Conservation (phyloP, 2,113 vertebrate species). For the Myotis brandtii region DNA sequence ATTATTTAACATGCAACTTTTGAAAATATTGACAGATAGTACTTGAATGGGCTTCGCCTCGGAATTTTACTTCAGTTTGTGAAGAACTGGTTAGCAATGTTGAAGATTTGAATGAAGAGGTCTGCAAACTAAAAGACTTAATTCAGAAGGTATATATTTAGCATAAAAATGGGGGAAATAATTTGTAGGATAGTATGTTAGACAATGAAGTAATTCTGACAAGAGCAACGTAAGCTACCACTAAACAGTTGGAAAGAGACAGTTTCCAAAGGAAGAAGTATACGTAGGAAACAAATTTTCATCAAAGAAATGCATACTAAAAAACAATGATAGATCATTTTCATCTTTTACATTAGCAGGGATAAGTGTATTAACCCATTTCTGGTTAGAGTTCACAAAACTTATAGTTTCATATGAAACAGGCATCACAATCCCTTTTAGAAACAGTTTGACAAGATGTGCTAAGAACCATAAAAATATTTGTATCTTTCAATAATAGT, state of each 20-base stretch:
- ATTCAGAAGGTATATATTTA: conserved; percentile 89
- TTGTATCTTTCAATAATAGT: neutral
- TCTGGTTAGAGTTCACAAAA: conserved; percentile 21
- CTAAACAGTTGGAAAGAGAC: neutral
- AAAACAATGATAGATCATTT: neutral
- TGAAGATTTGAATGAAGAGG: conserved; percentile 90
- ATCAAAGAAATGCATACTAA: conserved; percentile 1
- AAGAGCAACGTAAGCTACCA: neutral
- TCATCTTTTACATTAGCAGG: conserved; percentile 12
- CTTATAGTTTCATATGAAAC: neutral
- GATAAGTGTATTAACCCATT: neutral
- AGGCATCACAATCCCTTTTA: neutral
- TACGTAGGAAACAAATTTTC: neutral
- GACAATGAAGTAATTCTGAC: neutral
- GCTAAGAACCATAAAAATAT: conserved; percentile 10
- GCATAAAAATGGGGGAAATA: neutral
- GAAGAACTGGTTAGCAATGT: conserved; percentile 87
- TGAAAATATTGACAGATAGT: conserved; percentile 89
- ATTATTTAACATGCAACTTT: conserved; percentile 72
- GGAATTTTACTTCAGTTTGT: conserved; percentile 87
- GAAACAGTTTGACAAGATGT: conserved; percentile 20
- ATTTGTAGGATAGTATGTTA: conserved; percentile 9
- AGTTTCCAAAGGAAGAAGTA: neutral
- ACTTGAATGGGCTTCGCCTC: conserved; percentile 89
- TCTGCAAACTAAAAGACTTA: conserved; percentile 89